Evolutionary conservation across 1,140 invertebrate genomes (phyloP), one percentile per base, ranked within the genome.

Genomic region (Sminthurinus signatus): DNA sequence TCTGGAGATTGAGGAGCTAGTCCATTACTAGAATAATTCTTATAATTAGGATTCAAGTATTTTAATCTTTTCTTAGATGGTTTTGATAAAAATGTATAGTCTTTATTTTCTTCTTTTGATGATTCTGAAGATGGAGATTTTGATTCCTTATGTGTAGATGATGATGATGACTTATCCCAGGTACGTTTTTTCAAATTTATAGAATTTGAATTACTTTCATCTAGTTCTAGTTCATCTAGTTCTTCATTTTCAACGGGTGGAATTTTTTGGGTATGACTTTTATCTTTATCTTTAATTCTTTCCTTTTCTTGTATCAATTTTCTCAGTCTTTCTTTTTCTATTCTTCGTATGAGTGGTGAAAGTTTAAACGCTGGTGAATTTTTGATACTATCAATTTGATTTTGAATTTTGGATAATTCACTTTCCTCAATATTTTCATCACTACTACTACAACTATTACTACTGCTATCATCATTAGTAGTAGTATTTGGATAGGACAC

Each of bases 261-360:
- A n/a, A n/a, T n/a, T n/a, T n/a, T n/a, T n/a, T n/a, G n/a, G n/a
- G n/a, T n/a, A 28, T 28, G 14, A 14, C 10, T 54, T 29, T 14
- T 10, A 28, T 14, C 27, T 48, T 23, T 48, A 12, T 5, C 5
- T 48, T n/a, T 48, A 8, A 19, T 48, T 48, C 44, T 48, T n/a
- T 23, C 44, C n/a, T n/a, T 17, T 12, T 8, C 44, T 4, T 48
- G 17, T 28, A 21, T 3, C 5, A 56, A 19, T 51, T 29, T 42
- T 39, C 52, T 52, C 29, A 50, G 15, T 36, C 42, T 57, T 63
- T 57, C 50, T 10, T 19, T 19, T 27, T 62, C 60, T 23, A 52
- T 52, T 19, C 52, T 42, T 32, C 61, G 32, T 19, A 62, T 44
- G 10, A 62, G 25, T 1, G 61, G 61, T 1, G 61, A 62, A 23